Base-by-base conservation (phyloP, 1,140 invertebrate species). In the Octopus sinensis region DNA sequence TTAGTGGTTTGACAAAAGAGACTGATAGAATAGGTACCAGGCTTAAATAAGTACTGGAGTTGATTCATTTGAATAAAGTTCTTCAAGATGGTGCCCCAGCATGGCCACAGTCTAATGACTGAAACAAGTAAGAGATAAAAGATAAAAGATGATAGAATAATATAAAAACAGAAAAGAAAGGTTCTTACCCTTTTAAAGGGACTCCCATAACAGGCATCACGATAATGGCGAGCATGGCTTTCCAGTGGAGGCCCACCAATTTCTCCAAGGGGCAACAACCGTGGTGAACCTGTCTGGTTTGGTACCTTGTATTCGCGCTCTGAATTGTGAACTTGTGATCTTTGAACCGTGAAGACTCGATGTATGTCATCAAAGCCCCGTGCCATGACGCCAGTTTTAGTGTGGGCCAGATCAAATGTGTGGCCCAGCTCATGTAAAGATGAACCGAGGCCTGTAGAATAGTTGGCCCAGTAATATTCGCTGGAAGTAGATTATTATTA, bases 401-500 rank as follows among this genome's bases (percentile, higher is more conserved):
- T 95, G 89, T 99, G 97, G 0, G 96, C 96, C 56, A 98, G 92
- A 91, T 98, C 96, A 90, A 98, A 97, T 2, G 95, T 96, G 89
- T 98, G 97, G 13, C 96, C 96, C 75, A 99, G 90, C 92, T 98
- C 97, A 91, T 99, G 97, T 53, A 97, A 93, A 7, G 96, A 94
- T n/a, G 96, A 95, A 5, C 97, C 97, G 54, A 99, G 90, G 23
- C 95, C 96, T 12, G 96, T 97, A 5, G 96, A 95, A 91, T 96
- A 96, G 87, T 96, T 97, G 52, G 95, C 96, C 80, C 96, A 96
- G 80, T 90, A 88, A 80, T 86, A 90, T 80, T 88, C 87, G 77
- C 90, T 91, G 83, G 10, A 84, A 82, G 76, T 12, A 62, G 17
- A 62, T 43, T 43, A 43, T 43, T 43, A 43, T 43, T 43, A 43